These are phyloP conservation scores for Mesochorus sp. DNA, from an alignment of 2,888 invertebrate genomes.

Conservation along the genomic window DNA sequence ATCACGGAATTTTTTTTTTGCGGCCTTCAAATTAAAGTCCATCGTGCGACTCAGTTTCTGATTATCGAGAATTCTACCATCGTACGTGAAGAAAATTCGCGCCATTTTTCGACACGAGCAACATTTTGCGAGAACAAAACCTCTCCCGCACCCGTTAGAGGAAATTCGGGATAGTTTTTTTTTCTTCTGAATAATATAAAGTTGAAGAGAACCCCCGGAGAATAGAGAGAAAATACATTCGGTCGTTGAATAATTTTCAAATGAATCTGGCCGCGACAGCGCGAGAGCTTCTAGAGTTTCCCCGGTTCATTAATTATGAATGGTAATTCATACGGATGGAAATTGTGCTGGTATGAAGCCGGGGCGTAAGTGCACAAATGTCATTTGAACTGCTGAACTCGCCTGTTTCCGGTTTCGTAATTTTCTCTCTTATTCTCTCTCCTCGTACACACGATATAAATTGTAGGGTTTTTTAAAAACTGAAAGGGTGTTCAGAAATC, in stretches of 20 bases:
- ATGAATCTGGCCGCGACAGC: constrained; percentile 38
- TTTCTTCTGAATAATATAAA: too few relatives aligned
- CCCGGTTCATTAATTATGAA: constrained; percentile 60
- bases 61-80: too few relatives aligned
- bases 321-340: constrained; percentile 65
- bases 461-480: too few relatives aligned
- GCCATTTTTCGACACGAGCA: too few relatives aligned
- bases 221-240: not conserved
- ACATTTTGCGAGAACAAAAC: too few relatives aligned
- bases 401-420: constrained; percentile 73
- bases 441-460: constrained; percentile 1
- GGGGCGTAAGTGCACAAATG: constrained; percentile 62
- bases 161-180: too few relatives aligned
- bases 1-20: too few relatives aligned
- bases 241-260: constrained; percentile 43
- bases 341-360: constrained; percentile 47
- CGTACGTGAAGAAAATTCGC: too few relatives aligned
- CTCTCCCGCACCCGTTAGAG: too few relatives aligned
- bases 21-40: too few relatives aligned
- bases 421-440: constrained; percentile 57
- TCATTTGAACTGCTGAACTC: constrained; percentile 74
- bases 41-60: too few relatives aligned
- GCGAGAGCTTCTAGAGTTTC: constrained; percentile 27
- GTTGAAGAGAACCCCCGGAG: not conserved
- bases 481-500: too few relatives aligned